These are phyloP conservation scores for Ernsta delagoae DNA, from an alignment of 2,888 invertebrate genomes.

Conservation along the genomic window DNA sequence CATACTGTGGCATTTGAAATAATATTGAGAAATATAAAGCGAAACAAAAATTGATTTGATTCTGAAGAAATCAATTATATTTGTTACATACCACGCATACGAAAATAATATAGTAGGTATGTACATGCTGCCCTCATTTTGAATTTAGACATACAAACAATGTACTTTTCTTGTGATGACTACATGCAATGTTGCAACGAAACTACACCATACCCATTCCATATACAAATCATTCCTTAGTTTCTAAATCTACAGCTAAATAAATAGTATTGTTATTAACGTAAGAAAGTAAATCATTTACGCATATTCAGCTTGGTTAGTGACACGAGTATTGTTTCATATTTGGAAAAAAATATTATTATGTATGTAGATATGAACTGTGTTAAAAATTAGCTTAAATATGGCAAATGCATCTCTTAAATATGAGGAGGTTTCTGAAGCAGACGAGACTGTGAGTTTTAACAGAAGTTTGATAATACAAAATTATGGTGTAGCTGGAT, in stretches of 20 bases:
- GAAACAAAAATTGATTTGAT: too few species aligned
- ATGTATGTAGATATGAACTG: too few species aligned
- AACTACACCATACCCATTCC: neutral
- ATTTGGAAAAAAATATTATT: neutral
- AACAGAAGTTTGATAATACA: too few species aligned
- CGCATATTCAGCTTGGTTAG: constrained; percentile 24
- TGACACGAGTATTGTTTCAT: constrained; percentile 40
- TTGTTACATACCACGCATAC: neutral
- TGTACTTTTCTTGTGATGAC: neutral
- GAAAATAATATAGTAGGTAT: neutral
- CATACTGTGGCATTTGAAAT: too few species aligned
- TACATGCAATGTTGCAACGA: neutral
- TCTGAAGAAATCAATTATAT: too few species aligned
- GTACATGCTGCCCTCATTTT: neutral
- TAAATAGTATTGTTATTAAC: constrained; percentile 39
- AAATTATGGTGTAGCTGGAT: too few species aligned
- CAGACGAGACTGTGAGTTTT: too few species aligned
- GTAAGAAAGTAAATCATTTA: constrained; percentile 33
- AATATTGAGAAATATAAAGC: too few species aligned
- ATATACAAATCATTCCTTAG: constrained; percentile 6
- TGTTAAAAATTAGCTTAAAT: neutral
- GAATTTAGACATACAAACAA: neutral
- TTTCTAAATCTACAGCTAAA: constrained; percentile 37
- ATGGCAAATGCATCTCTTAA: neutral
- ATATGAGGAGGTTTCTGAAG: too few species aligned